phyloP scores from a whole-genome alignment of 2,113 vertebrate genomes.

The Rhynchopsitta pachyrhyncha region DNA sequence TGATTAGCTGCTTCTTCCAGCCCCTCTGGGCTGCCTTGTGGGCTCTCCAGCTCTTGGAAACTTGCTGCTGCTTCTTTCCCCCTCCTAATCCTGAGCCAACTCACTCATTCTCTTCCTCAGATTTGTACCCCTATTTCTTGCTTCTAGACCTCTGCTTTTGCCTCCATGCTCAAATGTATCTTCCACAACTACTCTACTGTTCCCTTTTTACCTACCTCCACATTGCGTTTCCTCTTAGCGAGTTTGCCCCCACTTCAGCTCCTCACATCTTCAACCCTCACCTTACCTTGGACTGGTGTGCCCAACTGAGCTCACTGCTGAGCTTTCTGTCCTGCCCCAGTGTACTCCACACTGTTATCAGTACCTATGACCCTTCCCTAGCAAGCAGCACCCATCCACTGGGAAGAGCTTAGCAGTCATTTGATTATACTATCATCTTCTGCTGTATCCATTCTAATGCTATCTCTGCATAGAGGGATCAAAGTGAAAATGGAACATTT shows the following conservation, averaged over 20 bases:
- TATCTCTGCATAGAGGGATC: not conserved
- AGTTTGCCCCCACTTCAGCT: not conserved
- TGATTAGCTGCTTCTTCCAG: not conserved
- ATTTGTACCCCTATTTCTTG: not conserved
- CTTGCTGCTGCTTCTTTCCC: not conserved
- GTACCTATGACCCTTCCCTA: rapidly evolving
- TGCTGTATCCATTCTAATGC: not conserved
- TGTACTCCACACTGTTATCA: rapidly evolving
- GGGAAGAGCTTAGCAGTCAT: not conserved
- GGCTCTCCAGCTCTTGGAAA: not conserved
- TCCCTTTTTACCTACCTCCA: not conserved
- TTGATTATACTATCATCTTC: not conserved
- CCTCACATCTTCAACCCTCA: not conserved
- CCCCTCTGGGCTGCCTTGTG: not conserved
- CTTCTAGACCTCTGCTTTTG: not conserved
- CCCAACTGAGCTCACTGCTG: not conserved
- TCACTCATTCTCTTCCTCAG: not conserved
- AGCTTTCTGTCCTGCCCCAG: not conserved
- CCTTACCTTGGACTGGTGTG: not conserved
- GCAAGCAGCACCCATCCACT: not conserved
- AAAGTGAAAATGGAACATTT: not conserved
- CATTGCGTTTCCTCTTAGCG: rapidly evolving
- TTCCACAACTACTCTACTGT: not conserved
- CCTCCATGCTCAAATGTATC: not conserved
- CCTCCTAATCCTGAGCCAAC: not conserved